These are phyloP conservation scores for Streptopelia turtur DNA, from an alignment of 2,797 vertebrate genomes.

Conservation along the genomic window DNA sequence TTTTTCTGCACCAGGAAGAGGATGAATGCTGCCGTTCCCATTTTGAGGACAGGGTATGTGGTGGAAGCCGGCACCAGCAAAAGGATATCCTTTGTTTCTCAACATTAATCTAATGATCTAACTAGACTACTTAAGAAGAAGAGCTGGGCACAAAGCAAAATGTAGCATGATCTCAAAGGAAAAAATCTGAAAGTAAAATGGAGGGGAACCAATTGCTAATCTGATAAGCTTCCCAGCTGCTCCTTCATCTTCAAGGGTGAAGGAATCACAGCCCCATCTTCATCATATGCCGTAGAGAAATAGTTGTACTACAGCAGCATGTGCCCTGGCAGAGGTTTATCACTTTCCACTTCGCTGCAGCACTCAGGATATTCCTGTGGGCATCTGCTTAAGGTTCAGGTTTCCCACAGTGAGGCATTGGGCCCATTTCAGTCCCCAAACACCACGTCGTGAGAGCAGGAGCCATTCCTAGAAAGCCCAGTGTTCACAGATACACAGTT, in stretches of 20 bases:
- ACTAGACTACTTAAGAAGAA: neutral
- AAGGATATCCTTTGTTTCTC: neutral
- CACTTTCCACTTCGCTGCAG: neutral
- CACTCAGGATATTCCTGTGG: neutral
- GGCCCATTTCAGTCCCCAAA: neutral
- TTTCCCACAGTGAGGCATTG: neutral
- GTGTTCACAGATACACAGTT: neutral
- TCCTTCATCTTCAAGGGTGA: neutral
- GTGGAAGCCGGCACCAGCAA: neutral
- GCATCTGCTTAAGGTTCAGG: neutral
- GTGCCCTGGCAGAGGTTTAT: conserved; percentile 8
- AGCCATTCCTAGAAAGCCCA: neutral
- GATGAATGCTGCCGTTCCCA: neutral
- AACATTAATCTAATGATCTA: neutral
- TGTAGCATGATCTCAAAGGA: neutral
- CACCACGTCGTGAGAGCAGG: fast-evolving
- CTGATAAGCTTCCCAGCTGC: neutral
- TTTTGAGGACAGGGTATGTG: neutral
- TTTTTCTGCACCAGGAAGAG: neutral
- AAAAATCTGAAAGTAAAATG: neutral
- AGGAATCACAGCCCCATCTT: neutral
- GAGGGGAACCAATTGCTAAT: neutral
- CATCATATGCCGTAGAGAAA: neutral
- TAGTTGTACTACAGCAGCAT: neutral
- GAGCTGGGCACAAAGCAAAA: neutral